Evolutionary conservation across 2,888 invertebrate genomes (phyloP).

Genomic region (Smittia aterrima): DNA sequence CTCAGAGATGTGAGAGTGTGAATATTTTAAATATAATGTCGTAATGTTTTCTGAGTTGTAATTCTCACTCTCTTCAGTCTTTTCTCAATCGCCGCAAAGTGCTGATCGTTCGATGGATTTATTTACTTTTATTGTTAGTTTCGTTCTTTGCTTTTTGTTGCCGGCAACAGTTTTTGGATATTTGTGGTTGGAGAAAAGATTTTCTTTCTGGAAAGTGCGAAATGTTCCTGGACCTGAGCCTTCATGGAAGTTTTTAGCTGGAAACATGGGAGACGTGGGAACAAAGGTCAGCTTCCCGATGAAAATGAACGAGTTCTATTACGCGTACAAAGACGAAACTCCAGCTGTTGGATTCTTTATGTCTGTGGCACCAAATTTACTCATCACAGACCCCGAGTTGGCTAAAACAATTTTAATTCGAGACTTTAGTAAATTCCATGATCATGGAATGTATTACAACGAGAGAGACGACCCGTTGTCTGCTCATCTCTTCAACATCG

Average conservation of each 20-base stretch:
- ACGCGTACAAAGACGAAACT: slow-evolving; percentile 42
- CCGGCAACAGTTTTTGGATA: slow-evolving; percentile 24
- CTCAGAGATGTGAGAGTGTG: too few species aligned
- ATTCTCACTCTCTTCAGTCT: too few species aligned
- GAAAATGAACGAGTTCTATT: slow-evolving; percentile 39
- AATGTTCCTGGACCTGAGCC: slow-evolving; percentile 43
- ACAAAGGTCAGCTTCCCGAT: background rate
- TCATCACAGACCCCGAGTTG: slow-evolving; percentile 43
- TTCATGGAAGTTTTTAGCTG: slow-evolving; percentile 42
- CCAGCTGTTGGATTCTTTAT: slow-evolving; percentile 42
- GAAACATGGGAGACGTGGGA: slow-evolving; percentile 41
- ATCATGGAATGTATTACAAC: slow-evolving; percentile 44
- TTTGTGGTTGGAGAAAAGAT: slow-evolving; percentile 18
- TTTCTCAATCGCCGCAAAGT: too few species aligned
- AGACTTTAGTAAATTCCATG: slow-evolving; percentile 43
- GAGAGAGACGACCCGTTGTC: slow-evolving; percentile 43
- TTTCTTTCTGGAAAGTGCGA: slow-evolving; percentile 41
- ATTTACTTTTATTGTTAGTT: background rate
- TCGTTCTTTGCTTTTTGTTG: background rate
- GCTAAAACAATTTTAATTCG: slow-evolving; percentile 42
- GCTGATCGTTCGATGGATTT: background rate
- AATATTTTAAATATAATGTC: too few species aligned
- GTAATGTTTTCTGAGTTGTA: too few species aligned
- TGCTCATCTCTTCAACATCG: slow-evolving; percentile 43
- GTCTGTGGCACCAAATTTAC: slow-evolving; percentile 42